Conservation (phyloP, 1,140 invertebrate species). For the Pseudomyrmex concolor region DNA sequence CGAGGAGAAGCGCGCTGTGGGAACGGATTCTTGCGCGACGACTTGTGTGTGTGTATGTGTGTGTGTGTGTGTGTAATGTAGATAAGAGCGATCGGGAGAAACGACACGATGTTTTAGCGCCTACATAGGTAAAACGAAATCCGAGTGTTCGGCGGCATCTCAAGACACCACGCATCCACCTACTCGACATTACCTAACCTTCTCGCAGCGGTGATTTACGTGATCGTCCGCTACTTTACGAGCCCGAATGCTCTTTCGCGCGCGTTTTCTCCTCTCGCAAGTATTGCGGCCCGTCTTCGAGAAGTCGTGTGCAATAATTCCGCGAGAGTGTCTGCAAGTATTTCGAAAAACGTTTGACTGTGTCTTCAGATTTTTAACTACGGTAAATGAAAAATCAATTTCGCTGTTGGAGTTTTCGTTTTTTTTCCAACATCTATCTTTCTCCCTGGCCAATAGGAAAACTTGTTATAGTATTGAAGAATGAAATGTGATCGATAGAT, state of each 20-base stretch:
- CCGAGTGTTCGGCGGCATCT: constrained; percentile 7
- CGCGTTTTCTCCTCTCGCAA: constrained; percentile 41
- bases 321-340: too few species aligned
- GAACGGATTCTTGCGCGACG: too few species aligned
- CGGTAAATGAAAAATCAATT: too few species aligned
- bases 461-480: too few species aligned
- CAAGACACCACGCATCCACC: constrained; percentile 47
- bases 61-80: not conserved
- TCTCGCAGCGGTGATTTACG: constrained; percentile 51
- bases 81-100: constrained; percentile 23
- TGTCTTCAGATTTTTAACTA: not conserved
- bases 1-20: too few species aligned
- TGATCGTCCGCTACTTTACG: constrained; percentile 42
- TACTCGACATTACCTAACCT: constrained; percentile 64
- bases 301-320: too few species aligned
- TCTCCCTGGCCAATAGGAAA: too few species aligned
- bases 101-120: constrained; percentile 10
- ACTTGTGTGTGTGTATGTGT: too few species aligned
- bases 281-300: not conserved
- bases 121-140: constrained; percentile 50
- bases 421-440: too few species aligned
- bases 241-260: constrained; percentile 38
- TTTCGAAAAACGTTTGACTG: too few species aligned
- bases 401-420: too few species aligned
- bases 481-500: too few species aligned